phyloP scores from a whole-genome alignment of 1,140 invertebrate genomes.

The Papilio polytes region DNA sequence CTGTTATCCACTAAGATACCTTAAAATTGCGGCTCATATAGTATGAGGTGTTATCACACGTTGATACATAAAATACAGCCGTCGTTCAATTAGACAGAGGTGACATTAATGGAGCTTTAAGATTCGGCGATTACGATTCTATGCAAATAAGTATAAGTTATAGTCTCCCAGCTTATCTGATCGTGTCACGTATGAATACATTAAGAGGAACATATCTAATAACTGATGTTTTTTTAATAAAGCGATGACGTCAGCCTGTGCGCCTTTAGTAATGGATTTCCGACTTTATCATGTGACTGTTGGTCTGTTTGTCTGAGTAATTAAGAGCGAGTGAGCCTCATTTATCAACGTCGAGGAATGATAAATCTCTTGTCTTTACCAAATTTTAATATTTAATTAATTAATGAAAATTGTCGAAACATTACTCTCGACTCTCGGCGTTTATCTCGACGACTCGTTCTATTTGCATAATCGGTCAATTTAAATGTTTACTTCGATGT shows the following conservation, averaged over 20 bases:
- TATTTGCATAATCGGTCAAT: conserved; percentile 40
- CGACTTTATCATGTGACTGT: conserved; percentile 26
- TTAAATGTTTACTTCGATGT: conserved; percentile 28
- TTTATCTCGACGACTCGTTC: conserved; percentile 34
- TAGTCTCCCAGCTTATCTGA: conserved; percentile 21
- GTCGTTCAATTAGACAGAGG: conserved; percentile 31
- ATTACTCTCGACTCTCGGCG: conserved; percentile 10
- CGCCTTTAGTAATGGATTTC: conserved; percentile 18
- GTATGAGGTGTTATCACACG: not conserved
- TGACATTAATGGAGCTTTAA: conserved; percentile 29
- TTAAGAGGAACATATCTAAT: conserved; percentile 11
- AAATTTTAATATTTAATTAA: conserved; percentile 55
- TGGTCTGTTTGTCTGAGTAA: conserved; percentile 43
- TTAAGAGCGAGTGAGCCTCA: conserved; percentile 46
- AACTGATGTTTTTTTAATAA: not conserved
- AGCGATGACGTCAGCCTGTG: conserved; percentile 1
- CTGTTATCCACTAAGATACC: not conserved
- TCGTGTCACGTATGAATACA: conserved; percentile 25
- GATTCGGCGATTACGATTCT: conserved; percentile 32
- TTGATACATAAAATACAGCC: conserved; percentile 6
- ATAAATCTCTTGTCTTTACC: conserved; percentile 51
- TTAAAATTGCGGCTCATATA: not conserved
- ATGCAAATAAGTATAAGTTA: conserved; percentile 33
- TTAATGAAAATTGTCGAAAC: conserved; percentile 44
- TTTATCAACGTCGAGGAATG: conserved; percentile 51